phyloP scores from a whole-genome alignment of 2,113 vertebrate species.

The Otis tarda region DNA sequence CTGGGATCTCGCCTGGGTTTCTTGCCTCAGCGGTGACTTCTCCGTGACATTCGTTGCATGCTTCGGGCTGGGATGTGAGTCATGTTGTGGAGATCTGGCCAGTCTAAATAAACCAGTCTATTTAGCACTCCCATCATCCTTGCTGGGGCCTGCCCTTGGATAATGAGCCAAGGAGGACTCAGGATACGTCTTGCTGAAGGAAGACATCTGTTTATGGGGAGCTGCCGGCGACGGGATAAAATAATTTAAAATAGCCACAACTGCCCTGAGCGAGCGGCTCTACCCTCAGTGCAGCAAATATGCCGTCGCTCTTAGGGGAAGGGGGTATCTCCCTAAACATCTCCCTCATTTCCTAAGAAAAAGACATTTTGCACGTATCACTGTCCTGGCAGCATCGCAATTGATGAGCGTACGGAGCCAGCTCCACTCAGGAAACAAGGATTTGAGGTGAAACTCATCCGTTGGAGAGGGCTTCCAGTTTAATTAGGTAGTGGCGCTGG shows the following conservation, averaged over 20 bases:
- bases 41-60: neutral
- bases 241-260: neutral
- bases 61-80: neutral
- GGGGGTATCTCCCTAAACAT: neutral
- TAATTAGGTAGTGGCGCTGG: neutral
- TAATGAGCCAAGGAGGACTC: neutral
- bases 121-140: neutral
- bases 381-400: rapidly evolving
- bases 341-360: neutral
- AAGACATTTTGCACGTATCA: neutral
- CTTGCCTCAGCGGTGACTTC: neutral
- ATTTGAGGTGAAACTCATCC: neutral
- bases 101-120: constrained; percentile 53
- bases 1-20: neutral
- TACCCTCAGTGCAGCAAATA: neutral
- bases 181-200: neutral
- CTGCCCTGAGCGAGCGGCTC: rapidly evolving
- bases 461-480: neutral
- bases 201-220: neutral
- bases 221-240: neutral
- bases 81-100: neutral
- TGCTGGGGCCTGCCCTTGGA: neutral
- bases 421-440: neutral
- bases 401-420: neutral
- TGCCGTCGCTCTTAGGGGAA: neutral